Percentiles rank a stretch among this genome's conserved stretches.
Evolutionary conservation across 2,888 invertebrate genomes (phyloP).

Genomic region (Scrobipalpa costella): DNA sequence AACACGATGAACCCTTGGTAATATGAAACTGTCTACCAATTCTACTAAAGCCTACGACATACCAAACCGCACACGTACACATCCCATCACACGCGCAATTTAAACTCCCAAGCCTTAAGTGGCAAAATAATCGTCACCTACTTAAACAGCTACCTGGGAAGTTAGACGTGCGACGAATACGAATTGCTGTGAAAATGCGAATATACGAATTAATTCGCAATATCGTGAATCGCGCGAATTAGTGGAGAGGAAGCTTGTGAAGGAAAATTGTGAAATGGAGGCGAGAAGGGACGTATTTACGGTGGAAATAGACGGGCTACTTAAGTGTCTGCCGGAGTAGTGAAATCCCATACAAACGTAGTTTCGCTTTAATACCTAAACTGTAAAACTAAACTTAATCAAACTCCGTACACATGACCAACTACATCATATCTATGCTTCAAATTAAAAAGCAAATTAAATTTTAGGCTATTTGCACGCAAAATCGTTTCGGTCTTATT

Average conservation of each 20-base stretch:
- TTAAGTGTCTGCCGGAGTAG: no score
- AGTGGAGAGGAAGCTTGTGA: constrained; percentile 16
- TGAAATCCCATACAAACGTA: no score
- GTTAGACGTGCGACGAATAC: constrained; percentile 13
- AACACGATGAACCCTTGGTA: no score
- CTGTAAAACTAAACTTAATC: no score
- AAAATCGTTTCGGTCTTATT: no score
- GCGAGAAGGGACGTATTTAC: background rate
- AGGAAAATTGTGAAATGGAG: constrained; percentile 16
- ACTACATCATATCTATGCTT: no score
- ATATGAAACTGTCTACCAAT: no score
- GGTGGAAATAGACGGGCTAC: background rate
- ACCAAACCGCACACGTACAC: background rate
- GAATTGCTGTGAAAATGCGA: constrained; percentile 9
- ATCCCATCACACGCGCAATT: background rate
- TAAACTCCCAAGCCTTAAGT: constrained; percentile 2
- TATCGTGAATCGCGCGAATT: constrained; percentile 22
- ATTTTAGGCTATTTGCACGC: no score
- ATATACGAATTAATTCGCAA: constrained; percentile 16
- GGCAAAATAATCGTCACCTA: constrained; percentile 17
- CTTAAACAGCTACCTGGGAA: constrained; percentile 5
- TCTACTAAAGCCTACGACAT: background rate
- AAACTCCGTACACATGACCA: no score
- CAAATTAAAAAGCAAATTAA: no score
- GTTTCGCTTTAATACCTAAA: no score